Base-by-base conservation (phyloP, 2,888 invertebrate species). In the Chloromyia formosa region DNA sequence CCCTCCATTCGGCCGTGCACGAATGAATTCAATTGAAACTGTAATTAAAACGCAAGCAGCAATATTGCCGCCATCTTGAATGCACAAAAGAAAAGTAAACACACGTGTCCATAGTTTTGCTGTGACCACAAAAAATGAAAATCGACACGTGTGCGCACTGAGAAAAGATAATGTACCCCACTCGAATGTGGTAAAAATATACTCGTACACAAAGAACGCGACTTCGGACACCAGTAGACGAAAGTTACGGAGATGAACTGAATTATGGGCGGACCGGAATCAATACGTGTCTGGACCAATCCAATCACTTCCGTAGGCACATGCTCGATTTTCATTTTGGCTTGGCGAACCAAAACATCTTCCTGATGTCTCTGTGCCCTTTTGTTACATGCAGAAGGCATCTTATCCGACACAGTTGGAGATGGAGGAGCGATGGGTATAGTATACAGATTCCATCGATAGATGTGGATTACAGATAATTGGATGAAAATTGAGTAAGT, bases 181-280 rank as follows among this genome's bases (percentile, higher is more conserved):
- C 5, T 40, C 61, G 16, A 27, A 27, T 61, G 7, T 35, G 12
- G 42, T 18, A 58, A 16, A 16, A 16, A 54, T 14, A 10, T 14
- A 12, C 7, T 7, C 54, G 35, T 7, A n/a, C n/a, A n/a, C n/a
- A n/a, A n/a, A n/a, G n/a, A n/a, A 12, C 4, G n/a, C 66, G 66
- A 45, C 49, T 9, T 1, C 9, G 23, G n/a, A n/a, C 1, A 35
- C 35, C 5, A 18, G 14, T 1, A 23, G 42, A 22, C 18, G 62
- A 18, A 14, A 20, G 18, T 9, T n/a, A 40, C 40, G 27, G 62
- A 40, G 40, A 62, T 42, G 62, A 35, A 40, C 16, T 35, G 62
- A 14, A 62, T 35, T 66, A 45, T 66, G 66, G 66, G 66, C 69
- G 56, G 69, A 69, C 54, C 69, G 69, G 69, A 66, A 66, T 69